phyloP scores from a whole-genome alignment of 2,797 vertebrate genomes.

The Chelonia mydas region DNA sequence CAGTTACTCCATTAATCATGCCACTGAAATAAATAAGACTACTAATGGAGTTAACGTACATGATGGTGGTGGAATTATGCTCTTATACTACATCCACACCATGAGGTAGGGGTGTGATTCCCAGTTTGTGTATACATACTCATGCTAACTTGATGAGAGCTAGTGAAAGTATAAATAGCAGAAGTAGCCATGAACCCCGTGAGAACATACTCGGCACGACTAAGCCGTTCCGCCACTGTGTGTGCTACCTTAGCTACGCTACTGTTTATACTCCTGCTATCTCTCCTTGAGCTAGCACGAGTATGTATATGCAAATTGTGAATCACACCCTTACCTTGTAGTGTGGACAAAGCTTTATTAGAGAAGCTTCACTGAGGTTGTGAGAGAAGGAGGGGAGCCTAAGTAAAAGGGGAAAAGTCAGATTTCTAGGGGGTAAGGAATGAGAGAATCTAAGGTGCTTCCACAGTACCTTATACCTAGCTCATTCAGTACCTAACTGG shows the following conservation, averaged over 20 bases:
- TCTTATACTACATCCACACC: not conserved
- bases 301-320: not conserved
- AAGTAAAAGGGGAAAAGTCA: not conserved
- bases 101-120: not conserved
- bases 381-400: not conserved
- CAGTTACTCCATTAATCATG: not conserved
- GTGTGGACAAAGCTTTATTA: not conserved
- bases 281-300: not conserved
- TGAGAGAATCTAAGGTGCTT: not conserved
- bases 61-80: not conserved
- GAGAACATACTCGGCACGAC: too few relatives aligned
- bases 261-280: not conserved
- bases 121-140: not conserved
- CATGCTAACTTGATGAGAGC: not conserved
- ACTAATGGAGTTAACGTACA: rapidly evolving
- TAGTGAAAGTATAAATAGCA: not conserved
- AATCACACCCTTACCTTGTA: not conserved
- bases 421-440: not conserved
- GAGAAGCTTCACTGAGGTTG: not conserved
- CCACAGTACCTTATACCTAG: not conserved
- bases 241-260: not conserved
- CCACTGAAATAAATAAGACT: not conserved
- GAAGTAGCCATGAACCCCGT: not conserved
- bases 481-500: not conserved
- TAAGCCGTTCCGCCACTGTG: not conserved